Evolutionary conservation across 2,113 vertebrate genomes (phyloP).

Genomic region (Brachyistius frenatus): DNA sequence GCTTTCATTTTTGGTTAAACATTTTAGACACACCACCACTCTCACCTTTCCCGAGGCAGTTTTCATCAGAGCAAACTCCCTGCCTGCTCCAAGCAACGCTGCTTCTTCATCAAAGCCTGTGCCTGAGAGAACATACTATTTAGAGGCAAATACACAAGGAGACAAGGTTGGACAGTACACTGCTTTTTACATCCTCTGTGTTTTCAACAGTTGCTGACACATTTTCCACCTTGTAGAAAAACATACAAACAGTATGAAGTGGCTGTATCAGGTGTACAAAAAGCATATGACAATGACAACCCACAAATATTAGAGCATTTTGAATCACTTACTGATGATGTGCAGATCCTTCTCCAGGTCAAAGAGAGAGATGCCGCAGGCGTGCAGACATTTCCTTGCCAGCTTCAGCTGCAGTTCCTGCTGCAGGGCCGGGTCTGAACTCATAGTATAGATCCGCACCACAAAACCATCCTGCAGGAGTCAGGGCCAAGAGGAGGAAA

Average conservation of each 20-base stretch:
- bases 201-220: background rate
- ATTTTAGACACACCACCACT: conserved; percentile 18
- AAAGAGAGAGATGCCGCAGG: conserved; percentile 97
- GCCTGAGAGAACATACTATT: conserved; percentile 82
- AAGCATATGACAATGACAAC: background rate
- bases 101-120: conserved; percentile 99
- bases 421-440: conserved; percentile 95
- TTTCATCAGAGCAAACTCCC: conserved; percentile 99
- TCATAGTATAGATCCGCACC: conserved; percentile 96
- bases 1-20: conserved; percentile 25
- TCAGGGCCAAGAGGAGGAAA: conserved; percentile 15
- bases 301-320: background rate
- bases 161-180: conserved; percentile 3
- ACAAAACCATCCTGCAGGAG: conserved; percentile 94
- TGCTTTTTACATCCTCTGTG: background rate
- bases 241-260: background rate
- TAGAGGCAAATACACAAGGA: conserved; percentile 29
- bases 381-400: conserved; percentile 98
- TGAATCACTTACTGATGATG: conserved; percentile 94
- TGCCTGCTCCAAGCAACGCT: conserved; percentile 94
- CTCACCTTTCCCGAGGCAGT: conserved; percentile 97
- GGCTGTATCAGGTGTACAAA: background rate
- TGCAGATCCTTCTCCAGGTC: conserved; percentile 99
- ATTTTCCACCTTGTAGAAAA: conserved; percentile 1
- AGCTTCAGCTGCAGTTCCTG: conserved; percentile 98